These are phyloP conservation scores for Lepus europaeus DNA, from an alignment of 2,113 vertebrate species.

Conservation along the genomic window DNA sequence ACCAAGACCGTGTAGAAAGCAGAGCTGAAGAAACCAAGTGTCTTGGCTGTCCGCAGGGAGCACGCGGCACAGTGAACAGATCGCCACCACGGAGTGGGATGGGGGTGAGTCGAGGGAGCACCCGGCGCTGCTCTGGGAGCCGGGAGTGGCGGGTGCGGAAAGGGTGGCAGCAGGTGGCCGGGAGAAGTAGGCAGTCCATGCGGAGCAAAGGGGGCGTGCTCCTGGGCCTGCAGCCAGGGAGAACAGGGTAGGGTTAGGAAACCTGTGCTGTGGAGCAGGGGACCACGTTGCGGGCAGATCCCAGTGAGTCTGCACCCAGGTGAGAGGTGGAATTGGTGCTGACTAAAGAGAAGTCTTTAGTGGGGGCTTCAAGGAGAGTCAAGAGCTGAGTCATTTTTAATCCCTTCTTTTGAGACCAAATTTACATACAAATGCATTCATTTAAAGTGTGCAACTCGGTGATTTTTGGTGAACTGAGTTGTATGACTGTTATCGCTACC, in stretches of 20 bases:
- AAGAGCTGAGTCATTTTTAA: background rate
- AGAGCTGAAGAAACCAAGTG: background rate
- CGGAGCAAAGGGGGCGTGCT: background rate
- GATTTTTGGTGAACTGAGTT: conserved; percentile 7
- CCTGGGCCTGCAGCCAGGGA: background rate
- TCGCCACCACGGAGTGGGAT: too few relatives aligned
- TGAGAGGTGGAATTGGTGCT: background rate
- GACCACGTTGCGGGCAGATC: background rate
- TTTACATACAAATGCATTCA: background rate
- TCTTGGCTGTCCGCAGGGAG: background rate
- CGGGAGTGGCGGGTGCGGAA: rapidly evolving
- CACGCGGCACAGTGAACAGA: rapidly evolving
- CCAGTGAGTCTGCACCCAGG: background rate
- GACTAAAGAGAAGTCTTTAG: background rate
- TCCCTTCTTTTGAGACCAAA: conserved; percentile 9
- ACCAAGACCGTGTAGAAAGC: background rate
- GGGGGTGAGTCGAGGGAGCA: background rate
- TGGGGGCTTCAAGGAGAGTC: background rate
- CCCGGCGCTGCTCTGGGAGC: background rate
- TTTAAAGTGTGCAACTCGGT: background rate
- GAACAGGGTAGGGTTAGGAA: background rate
- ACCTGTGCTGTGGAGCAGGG: too few relatives aligned
- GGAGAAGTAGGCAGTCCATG: background rate
- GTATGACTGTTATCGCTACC: background rate
- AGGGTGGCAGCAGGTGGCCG: background rate